Base-by-base conservation (phyloP, 1,140 invertebrate species). In the Prorops nasuta region DNA sequence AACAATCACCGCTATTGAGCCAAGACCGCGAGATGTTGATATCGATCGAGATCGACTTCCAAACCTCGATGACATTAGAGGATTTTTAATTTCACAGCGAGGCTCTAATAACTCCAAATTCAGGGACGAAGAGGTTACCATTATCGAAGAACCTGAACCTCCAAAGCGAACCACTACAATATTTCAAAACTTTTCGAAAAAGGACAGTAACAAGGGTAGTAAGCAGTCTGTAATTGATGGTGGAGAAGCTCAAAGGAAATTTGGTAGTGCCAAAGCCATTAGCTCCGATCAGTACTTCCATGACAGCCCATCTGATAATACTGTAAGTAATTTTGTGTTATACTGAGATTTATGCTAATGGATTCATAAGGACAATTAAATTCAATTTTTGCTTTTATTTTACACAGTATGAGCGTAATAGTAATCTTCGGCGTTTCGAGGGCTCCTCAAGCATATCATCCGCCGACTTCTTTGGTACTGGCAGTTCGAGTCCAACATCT, bases 261-360 rank as follows among this genome's bases (percentile, higher is more conserved):
- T 98, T 75, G 94, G 92, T 17, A 87, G 89, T 65, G 95, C 96
- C 3, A 99, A 98, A 79, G 89, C 94, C 2, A 99, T 99, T 61
- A 98, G 94, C 48, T 98, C 96, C 0, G 93, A 96, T 69, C 94
- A 98, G 79, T 98, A 87, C 78, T 97, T 97, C 72, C 87, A 86
- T 3, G 88, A 91, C 54, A 82, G 83, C 56, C 72, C 79, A 15
- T 74, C 72, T 22, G 78, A 79, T 52, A 85, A 86, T 67, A 79
- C 79, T 57, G 88, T 91, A 61, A 76, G 78, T 55, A n/a, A 6
- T 22, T n/a, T n/a, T n/a, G n/a, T n/a, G n/a, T n/a, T n/a, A n/a
- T n/a, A n/a, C n/a, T n/a, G n/a, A n/a, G n/a, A n/a, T n/a, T n/a
- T n/a, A n/a, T n/a, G n/a, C n/a, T n/a, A n/a, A n/a, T 44, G 31